Evolutionary conservation across 2,888 invertebrate genomes (phyloP), one percentile per base, ranked within the genome.

Genomic region (Phortica magna): DNA sequence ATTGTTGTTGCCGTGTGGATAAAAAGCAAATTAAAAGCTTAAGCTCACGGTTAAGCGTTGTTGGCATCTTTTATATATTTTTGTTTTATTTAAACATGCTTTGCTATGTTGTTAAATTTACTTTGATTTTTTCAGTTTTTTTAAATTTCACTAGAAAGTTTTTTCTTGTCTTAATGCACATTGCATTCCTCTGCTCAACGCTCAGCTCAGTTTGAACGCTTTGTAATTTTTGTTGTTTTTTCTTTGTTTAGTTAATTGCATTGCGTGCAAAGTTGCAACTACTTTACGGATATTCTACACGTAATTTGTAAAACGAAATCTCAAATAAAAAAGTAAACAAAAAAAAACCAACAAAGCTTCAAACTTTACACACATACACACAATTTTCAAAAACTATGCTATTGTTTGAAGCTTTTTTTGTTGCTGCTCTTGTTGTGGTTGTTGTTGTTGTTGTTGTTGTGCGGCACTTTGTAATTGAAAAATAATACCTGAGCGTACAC

Each of bases 11-110:
- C 76, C 41, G 75, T 43, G 42, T 64, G 55, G 48, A 9, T 0
- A 0, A 59, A 64, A 65, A 65, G 41, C 41, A 65, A 31, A 73
- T 76, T 31, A 39, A 71, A 65, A 65, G 65, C 39, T 65, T 65
- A 65, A 65, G 39, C 14, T 31, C 65, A 65, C 41, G 65, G 41
- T 14, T 39, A 65, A 48, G 48, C 31, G 31, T 73, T 53, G 17
- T 72, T 72, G 43, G 31, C 17, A 31, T 72, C 14, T 41, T 73
- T 48, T 6, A 2, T 6, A 12, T 48, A 14, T 48, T 48, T 48
- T 48, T 48, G 2, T 48, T 48, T 48, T 12, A 48, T 9, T 9
- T 48, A 2, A 48, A 48, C 14, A 48, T 48, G 9, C 10, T 48
- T 9, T 48, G 48, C 48, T 6, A 9, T 48, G 9, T 48, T 48